Evolutionary conservation across 2,888 invertebrate genomes (phyloP).

Genomic region (Drosophila conformis): DNA sequence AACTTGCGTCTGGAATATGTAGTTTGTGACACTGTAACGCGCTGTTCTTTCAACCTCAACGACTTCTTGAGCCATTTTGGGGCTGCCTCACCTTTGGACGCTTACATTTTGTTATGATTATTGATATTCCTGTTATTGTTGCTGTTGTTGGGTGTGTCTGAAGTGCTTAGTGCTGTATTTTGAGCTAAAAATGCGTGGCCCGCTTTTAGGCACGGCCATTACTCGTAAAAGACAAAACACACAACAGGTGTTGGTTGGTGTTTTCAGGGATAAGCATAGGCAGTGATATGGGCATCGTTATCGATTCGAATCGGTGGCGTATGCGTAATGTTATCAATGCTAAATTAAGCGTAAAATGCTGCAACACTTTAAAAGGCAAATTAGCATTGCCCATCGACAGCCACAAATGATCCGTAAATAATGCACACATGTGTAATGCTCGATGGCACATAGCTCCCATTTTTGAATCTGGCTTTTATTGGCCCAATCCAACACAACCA

Average conservation of each 20-base stretch:
- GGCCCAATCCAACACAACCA: neutral
- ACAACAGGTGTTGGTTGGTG: constrained; percentile 65
- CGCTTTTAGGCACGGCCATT: constrained; percentile 52
- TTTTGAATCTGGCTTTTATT: neutral
- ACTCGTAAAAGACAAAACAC: constrained; percentile 13
- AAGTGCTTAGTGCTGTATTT: constrained; percentile 56
- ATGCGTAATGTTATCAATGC: constrained; percentile 67
- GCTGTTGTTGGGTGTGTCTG: constrained; percentile 31
- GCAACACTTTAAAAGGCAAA: constrained; percentile 69
- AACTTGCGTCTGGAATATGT: neutral
- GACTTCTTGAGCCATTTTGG: constrained; percentile 34
- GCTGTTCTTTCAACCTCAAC: constrained; percentile 26
- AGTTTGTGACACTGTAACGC: constrained; percentile 16
- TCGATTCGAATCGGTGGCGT: constrained; percentile 48
- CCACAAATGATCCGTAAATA: constrained; percentile 80
- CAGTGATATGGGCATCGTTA: constrained; percentile 29
- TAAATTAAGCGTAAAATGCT: constrained; percentile 77
- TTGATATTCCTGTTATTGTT: constrained; percentile 61
- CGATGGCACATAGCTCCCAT: neutral
- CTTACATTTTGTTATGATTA: constrained; percentile 72
- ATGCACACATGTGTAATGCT: constrained; percentile 55
- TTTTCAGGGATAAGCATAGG: constrained; percentile 11
- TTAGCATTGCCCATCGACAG: constrained; percentile 38
- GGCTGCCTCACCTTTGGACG: constrained; percentile 43
- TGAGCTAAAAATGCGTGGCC: constrained; percentile 55